A percentile compares a stretch with the other conserved stretches of the same genome.
phyloP scores from a whole-genome alignment of 2,797 vertebrate species.

The Gorsachius magnificus region DNA sequence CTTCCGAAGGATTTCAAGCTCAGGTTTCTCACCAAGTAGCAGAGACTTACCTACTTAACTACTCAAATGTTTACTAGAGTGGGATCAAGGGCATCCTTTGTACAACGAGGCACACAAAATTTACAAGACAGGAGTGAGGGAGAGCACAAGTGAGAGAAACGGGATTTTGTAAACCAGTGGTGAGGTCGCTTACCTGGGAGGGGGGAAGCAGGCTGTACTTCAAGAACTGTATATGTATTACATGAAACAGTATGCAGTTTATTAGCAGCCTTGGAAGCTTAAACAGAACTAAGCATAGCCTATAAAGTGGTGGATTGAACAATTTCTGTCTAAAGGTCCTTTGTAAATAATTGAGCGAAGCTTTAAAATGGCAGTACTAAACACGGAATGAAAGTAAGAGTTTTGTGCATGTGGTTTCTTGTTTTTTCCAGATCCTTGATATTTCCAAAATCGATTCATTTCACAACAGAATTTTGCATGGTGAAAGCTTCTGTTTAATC shows the following conservation, averaged over 20 bases:
- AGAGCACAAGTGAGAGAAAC: neutral
- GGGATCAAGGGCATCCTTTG: neutral
- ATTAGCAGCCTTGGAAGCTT: conserved; percentile 18
- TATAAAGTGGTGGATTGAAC: neutral
- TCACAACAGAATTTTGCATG: neutral
- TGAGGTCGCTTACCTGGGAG: conserved; percentile 3
- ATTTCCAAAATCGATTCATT: neutral
- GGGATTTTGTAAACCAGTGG: neutral
- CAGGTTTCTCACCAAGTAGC: neutral
- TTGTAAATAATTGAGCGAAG: neutral
- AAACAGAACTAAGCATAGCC: neutral
- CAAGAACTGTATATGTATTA: neutral
- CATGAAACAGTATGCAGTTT: neutral
- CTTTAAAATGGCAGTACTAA: neutral
- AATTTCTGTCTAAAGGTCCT: neutral
- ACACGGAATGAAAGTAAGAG: neutral
- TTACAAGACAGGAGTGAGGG: neutral
- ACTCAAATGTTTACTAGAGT: neutral
- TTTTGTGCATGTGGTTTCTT: neutral
- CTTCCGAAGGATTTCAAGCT: neutral
- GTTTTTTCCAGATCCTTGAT: neutral
- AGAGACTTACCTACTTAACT: neutral
- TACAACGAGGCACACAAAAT: neutral
- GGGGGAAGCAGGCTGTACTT: neutral
- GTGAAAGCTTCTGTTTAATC: neutral